Evolutionary conservation across 2,797 vertebrate genomes (phyloP).

Genomic region (Myiotriccus ornatus): DNA sequence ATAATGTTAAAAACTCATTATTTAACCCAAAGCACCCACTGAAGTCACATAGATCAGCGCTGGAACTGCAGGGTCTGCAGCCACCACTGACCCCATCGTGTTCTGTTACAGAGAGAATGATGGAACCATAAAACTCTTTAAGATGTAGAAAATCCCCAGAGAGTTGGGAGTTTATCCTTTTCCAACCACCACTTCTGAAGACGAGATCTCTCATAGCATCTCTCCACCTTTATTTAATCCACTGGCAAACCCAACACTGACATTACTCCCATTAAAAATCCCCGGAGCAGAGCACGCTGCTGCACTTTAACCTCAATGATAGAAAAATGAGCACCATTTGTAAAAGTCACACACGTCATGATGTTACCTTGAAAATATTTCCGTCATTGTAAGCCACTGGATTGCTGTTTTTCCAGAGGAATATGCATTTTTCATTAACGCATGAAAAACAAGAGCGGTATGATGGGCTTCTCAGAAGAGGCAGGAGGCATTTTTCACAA

Average conservation of each 20-base stretch:
- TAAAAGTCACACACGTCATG: not conserved
- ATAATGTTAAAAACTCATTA: not conserved
- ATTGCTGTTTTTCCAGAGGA: not conserved
- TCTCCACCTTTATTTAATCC: not conserved
- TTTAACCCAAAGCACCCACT: not conserved
- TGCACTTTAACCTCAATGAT: not conserved
- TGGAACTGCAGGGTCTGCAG: fast-evolving
- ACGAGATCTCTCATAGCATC: not conserved
- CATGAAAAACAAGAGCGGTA: not conserved
- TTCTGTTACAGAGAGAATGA: not conserved
- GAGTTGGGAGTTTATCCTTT: fast-evolving
- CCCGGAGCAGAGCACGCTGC: not conserved
- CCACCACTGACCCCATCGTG: fast-evolving
- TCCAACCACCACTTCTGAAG: not conserved
- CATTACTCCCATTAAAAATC: not conserved
- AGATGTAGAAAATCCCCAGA: not conserved
- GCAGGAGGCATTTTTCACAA: not conserved
- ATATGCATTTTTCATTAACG: not conserved
- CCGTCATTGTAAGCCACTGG: not conserved
- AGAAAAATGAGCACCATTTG: not conserved
- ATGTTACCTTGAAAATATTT: not conserved
- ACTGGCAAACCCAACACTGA: not conserved
- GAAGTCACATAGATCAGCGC: fast-evolving
- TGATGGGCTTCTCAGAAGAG: not conserved
- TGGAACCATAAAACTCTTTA: not conserved